These are phyloP conservation scores for Apolygus lucorum DNA, from an alignment of 1,140 invertebrate genomes.

Conservation along the genomic window DNA sequence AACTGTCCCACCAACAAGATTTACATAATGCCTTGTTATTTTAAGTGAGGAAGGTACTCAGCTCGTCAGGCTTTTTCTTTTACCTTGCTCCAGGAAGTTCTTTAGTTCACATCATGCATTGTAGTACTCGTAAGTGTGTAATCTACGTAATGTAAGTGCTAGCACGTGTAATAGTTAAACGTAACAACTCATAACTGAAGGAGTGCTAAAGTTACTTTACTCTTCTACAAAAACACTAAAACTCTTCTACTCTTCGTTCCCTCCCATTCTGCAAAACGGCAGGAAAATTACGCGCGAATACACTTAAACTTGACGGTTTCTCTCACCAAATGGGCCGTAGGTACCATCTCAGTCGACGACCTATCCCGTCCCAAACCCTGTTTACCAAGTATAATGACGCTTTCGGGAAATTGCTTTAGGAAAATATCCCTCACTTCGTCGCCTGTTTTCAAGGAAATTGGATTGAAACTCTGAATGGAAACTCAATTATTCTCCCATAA, in stretches of 20 bases:
- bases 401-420: conserved; percentile 13
- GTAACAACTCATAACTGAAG: too few relatives aligned
- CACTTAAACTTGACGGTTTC: neutral
- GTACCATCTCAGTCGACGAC: neutral
- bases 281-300: neutral
- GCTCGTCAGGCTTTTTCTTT: too few relatives aligned
- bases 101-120: too few relatives aligned
- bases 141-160: too few relatives aligned
- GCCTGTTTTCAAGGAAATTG: neutral
- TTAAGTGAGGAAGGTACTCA: too few relatives aligned
- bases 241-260: neutral
- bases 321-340: neutral
- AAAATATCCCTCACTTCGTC: conserved; percentile 8
- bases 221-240: too few relatives aligned
- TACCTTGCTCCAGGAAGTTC: too few relatives aligned
- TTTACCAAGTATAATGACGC: conserved; percentile 16
- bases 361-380: neutral
- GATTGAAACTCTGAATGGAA: conserved; percentile 3
- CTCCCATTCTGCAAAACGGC: neutral
- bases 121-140: too few relatives aligned
- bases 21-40: too few relatives aligned
- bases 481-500: conserved; percentile 14
- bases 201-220: too few relatives aligned
- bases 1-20: too few relatives aligned
- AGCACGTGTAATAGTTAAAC: too few relatives aligned